These are phyloP conservation scores for Sprattus sprattus DNA, from an alignment of 2,113 vertebrate genomes.

Conservation along the genomic window DNA sequence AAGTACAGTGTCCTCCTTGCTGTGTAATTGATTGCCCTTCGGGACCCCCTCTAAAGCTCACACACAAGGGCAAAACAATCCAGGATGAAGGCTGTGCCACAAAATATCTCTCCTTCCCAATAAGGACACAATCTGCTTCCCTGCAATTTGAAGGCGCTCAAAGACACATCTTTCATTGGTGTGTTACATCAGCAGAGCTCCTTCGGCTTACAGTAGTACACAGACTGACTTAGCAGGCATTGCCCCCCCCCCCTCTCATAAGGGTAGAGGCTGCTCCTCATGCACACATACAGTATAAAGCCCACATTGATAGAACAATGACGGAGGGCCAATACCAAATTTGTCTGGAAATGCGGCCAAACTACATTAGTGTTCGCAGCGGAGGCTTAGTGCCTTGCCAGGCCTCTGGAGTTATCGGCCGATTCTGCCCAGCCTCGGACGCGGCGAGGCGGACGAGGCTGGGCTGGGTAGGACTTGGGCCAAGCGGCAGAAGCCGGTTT, in stretches of 20 bases:
- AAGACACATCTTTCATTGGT: not conserved
- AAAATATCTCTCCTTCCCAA: not conserved
- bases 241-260: not conserved
- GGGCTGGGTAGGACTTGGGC: not conserved
- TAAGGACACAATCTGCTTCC: not conserved
- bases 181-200: not conserved
- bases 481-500: slow-evolving; percentile 49
- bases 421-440: slow-evolving; percentile 36
- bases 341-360: slow-evolving; percentile 48
- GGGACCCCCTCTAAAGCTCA: not conserved
- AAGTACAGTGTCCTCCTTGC: not conserved
- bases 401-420: slow-evolving; percentile 48
- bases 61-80: not conserved
- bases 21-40: not conserved
- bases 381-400: slow-evolving; percentile 57
- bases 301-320: slow-evolving; percentile 37
- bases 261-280: not conserved
- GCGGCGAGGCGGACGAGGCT: not conserved
- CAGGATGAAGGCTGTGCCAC: not conserved
- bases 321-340: slow-evolving; percentile 45
- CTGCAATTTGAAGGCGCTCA: not conserved
- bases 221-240: not conserved
- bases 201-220: not conserved
- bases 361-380: slow-evolving; percentile 44
- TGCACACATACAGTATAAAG: slow-evolving; percentile 37